phyloP scores from a whole-genome alignment of 2,113 vertebrate genomes.

The Scytalopus superciliaris region DNA sequence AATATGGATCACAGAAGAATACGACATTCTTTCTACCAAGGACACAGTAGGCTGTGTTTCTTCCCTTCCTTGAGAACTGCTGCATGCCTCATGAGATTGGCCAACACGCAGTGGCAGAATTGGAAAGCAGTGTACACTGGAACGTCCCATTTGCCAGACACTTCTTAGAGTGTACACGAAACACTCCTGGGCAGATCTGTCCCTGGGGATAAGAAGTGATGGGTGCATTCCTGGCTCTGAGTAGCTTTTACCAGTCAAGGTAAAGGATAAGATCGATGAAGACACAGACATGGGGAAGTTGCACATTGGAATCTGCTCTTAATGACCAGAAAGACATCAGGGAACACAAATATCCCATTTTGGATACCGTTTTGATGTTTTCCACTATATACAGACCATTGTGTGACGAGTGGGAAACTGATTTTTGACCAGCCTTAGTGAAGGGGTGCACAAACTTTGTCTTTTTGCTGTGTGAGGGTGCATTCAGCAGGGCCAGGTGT shows the following conservation, averaged over 20 bases:
- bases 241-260: no score
- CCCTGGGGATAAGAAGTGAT: no score
- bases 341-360: neutral
- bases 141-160: neutral
- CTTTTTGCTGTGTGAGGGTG: neutral
- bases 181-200: neutral
- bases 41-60: neutral
- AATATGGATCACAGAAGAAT: neutral
- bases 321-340: neutral
- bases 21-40: neutral
- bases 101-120: rapidly evolving
- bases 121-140: no score
- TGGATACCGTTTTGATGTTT: neutral
- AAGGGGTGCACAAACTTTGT: neutral
- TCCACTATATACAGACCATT: neutral
- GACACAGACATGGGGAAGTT: neutral
- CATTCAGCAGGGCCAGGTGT: neutral
- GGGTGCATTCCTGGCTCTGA: neutral
- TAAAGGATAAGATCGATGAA: neutral
- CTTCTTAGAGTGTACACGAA: neutral
- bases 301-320: neutral
- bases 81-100: rapidly evolving
- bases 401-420: neutral
- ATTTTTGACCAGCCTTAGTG: neutral
- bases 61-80: neutral